Evolutionary conservation across 1,140 invertebrate species (phyloP).

Genomic region (Ptiloglossa arizonensis): DNA sequence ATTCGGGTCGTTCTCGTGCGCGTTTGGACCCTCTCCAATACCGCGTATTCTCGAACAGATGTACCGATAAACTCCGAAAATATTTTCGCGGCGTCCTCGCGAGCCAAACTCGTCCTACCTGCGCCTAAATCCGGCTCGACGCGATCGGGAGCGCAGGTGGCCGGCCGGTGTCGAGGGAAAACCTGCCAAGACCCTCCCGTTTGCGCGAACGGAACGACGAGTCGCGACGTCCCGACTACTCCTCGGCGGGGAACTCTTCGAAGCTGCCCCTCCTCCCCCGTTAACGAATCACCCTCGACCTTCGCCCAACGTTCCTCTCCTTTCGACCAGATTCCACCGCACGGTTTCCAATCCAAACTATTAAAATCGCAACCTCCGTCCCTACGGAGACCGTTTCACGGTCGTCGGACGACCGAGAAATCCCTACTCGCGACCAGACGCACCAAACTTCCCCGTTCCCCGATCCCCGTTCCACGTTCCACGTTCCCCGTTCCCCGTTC

Average conservation of each 20-base stretch:
- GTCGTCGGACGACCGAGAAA: slow-evolving; percentile 45
- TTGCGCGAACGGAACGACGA: no score
- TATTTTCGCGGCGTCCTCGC: slow-evolving; percentile 34
- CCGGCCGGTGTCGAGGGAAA: background rate
- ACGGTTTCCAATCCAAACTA: slow-evolving; percentile 6
- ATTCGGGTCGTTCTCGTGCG: slow-evolving; percentile 45
- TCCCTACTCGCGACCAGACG: slow-evolving; percentile 14
- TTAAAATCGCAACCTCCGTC: no score
- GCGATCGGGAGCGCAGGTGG: background rate
- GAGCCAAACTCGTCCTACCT: slow-evolving; percentile 16
- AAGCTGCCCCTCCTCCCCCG: no score
- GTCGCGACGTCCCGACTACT: no score
- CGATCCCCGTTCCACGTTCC: no score
- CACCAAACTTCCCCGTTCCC: slow-evolving; percentile 25
- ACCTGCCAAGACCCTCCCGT: no score
- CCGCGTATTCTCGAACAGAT: slow-evolving; percentile 23
- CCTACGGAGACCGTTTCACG: no score
- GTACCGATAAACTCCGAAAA: slow-evolving; percentile 56
- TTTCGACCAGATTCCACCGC: background rate
- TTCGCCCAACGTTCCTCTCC: background rate
- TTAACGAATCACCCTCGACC: no score
- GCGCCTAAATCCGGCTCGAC: slow-evolving; percentile 24
- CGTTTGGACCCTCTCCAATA: slow-evolving; percentile 57
- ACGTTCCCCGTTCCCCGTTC: no score
- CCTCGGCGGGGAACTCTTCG: no score